A percentile compares a stretch with the other conserved stretches of the same genome.
Evolutionary conservation across 2,888 invertebrate genomes (phyloP).

Genomic region (Habroteleia sp.): DNA sequence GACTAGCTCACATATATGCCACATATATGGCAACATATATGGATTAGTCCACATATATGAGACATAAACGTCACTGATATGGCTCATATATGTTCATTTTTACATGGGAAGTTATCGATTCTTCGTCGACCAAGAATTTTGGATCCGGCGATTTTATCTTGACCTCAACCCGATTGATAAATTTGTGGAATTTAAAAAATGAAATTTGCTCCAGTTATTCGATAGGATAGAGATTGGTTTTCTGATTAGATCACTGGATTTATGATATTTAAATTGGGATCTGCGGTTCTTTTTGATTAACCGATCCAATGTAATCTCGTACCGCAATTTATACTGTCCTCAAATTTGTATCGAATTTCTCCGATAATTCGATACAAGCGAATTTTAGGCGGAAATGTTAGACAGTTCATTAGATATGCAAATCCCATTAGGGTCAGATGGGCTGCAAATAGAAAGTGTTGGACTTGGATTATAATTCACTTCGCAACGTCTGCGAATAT

Average conservation of each 20-base stretch:
- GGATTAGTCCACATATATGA: no score
- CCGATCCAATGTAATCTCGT: conserved; percentile 1
- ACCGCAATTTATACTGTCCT: conserved; percentile 7
- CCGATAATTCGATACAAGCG: neutral
- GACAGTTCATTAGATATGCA: conserved; percentile 19
- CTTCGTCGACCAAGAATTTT: no score
- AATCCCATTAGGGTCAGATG: conserved; percentile 7
- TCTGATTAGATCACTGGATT: no score
- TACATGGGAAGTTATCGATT: no score
- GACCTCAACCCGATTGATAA: neutral
- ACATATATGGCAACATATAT: no score
- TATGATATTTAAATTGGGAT: no score
- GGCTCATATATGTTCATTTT: no score
- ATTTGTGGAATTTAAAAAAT: neutral
- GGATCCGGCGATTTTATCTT: no score
- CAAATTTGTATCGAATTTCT: conserved; percentile 5
- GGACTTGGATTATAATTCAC: conserved; percentile 2
- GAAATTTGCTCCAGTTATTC: no score
- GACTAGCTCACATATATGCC: no score
- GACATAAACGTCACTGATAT: no score
- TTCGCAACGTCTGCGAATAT: neutral
- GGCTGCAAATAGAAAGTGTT: conserved; percentile 5
- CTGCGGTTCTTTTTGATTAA: neutral
- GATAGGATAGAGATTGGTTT: no score
- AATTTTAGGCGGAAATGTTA: conserved; percentile 7